Evolutionary conservation across 1,140 invertebrate species (phyloP), one percentile per base, ranked within the genome.

Genomic region (Temnothorax longispinosus): DNA sequence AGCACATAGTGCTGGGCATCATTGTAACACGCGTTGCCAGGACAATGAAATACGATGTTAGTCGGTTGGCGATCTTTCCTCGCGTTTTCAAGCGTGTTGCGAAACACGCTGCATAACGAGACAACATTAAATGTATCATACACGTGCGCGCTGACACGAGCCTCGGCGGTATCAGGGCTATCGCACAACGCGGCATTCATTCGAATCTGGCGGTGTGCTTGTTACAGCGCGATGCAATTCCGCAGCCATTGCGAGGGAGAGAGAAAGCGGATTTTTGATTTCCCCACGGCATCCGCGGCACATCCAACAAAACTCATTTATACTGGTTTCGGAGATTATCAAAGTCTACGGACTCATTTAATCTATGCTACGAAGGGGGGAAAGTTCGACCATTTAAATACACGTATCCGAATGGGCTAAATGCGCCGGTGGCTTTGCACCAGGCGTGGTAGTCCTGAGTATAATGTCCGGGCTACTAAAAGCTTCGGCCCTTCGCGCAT

Each of bases 241-340:
- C 80, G 60, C 38, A 3, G 15, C 38, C 62, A 62, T 13, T 18
- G 27, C n/a, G 3, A 41, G 56, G 3, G 44, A 64, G 52, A 64
- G 80, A 62, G 52, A 54, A 27, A 65, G 86, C 60, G 72, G 87
- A 91, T 88, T 88, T 92, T 92, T 93, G 92, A 93, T 93, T 93
- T 93, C 93, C 93, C 93, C 64, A 71, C 92, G 93, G 93, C 87
- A 91, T 86, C 90, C 80, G 52, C 91, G 91, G 92, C 87, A 91
- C 81, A 86, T 89, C 88, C 89, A 84, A 90, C 92, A 90, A 92
- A 93, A 93, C 90, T 93, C 92, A 92, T 92, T 91, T 91, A 91
- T 91, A 91, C 90, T 89, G 87, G 90, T 91, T 91, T 91, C 89
- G 81, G 89, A 81, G 90, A 91, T 91, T 91, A 91, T 91, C 90